Base-by-base conservation (phyloP, 2,888 invertebrate species). In the Cephus pygmeus region DNA sequence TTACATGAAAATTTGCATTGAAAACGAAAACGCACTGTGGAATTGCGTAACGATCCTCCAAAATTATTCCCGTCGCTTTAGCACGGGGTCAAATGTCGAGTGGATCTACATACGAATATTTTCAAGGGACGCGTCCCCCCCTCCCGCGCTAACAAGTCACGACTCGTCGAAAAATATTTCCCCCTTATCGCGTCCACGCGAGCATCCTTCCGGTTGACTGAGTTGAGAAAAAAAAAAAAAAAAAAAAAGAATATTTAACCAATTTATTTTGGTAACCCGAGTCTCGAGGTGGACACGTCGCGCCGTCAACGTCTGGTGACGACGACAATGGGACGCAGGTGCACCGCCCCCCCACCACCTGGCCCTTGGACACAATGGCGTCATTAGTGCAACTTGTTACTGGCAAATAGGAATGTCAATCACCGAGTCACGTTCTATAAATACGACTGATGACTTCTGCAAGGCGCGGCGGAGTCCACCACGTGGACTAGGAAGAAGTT, bases 361-460 rank as follows among this genome's bases (percentile, higher is more conserved):
- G 35, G 3, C 35, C 83, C 81, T 78, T 76, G 79, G 81, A 77
- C 81, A 87, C 85, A 87, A 87, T 87, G 82, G 82, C 83, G 80
- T 86, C 86, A 85, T 86, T 85, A 86, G 83, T 80, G 77, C 77
- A 80, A 85, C 74, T 74, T 34, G 71, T 77, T 73, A 36, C 77
- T 69, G 69, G 34, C 73, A 34, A 30, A 73, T 77, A 69, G 76
- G 73, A 81, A 80, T 84, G 83, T 83, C 84, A 83, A 87, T 84
- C 85, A 83, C 80, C 84, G 74, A 85, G 88, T 88, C 88, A 88
- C 84, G 85, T 87, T 88, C 88, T 88, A 87, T 87, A 88, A 87
- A 87, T 87, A 87, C 84, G 80, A 79, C 75, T 80, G 85, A 84
- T 85, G 85, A 86, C 83, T 87, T 80, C 82, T 77, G 82, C 69